phyloP scores from a whole-genome alignment of 2,797 vertebrate genomes.

The Darevskia mixta region DNA sequence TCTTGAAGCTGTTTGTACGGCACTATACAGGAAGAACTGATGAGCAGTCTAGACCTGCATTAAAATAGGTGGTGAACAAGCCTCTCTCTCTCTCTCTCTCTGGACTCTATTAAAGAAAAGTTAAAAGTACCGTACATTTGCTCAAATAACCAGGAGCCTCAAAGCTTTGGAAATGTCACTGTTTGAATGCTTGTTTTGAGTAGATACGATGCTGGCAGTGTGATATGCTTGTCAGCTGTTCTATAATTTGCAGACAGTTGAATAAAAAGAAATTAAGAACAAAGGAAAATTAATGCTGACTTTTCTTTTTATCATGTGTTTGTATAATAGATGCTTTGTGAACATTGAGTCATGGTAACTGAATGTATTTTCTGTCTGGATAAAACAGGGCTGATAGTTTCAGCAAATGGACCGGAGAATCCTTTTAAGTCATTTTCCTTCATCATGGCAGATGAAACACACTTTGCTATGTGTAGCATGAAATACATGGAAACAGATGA shows the following conservation, averaged over 20 bases:
- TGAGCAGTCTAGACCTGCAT: background rate
- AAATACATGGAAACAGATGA: conserved; percentile 47
- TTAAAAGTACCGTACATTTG: conserved; percentile 2
- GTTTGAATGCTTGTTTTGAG: background rate
- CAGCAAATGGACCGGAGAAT: background rate
- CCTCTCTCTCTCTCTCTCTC: background rate
- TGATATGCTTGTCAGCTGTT: conserved; percentile 23
- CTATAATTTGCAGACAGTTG: conserved; percentile 1
- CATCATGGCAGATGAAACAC: conserved; percentile 35
- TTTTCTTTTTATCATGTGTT: conserved; percentile 33
- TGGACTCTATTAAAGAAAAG: background rate
- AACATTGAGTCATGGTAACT: conserved; percentile 10
- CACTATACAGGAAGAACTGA: background rate
- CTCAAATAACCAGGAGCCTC: background rate
- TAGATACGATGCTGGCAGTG: background rate
- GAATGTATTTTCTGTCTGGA: background rate
- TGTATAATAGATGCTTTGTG: conserved; percentile 48
- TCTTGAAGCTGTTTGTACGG: background rate
- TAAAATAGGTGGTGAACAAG: background rate
- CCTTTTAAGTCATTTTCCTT: conserved; percentile 42
- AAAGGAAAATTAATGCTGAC: conserved; percentile 20
- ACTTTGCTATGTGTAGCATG: conserved; percentile 11
- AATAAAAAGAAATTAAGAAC: background rate
- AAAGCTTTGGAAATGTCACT: conserved; percentile 5
- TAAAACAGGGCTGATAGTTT: conserved; percentile 8